Evolutionary conservation across 2,888 invertebrate species (phyloP), one percentile per base, ranked within the genome.

Genomic region (Leucophora obtusa): DNA sequence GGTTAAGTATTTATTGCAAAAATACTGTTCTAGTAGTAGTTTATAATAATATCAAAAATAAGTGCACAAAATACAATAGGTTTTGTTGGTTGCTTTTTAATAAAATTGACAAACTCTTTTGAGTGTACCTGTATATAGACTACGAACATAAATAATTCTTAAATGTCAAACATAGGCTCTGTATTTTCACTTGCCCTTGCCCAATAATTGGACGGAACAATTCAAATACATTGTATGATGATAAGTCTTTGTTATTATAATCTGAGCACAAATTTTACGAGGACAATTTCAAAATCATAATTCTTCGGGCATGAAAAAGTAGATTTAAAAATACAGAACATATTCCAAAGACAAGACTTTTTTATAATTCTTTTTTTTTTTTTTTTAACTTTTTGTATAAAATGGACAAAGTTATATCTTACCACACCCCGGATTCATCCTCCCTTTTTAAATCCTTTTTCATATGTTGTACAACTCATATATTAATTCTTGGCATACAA

Each of bases 401-500:
- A 59, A 38, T 59, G 53, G 59, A 54, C 54, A 71, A 43, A 66
- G 51, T 60, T 60, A 24, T 56, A 54, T n/a, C 14, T 15, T 58
- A 14, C 21, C 50, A 50, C 8, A 24, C 9, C 15, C 28, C 47
- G 9, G 53, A 33, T 54, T 38, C 38, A 54, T 18, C 21, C 54
- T 17, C 43, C 3, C 43, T n/a, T 14, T 1, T 33, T 4, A 6
- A 54, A 51, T 21, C 53, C 14, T 28, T 33, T 1, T 38, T 53
- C 68, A 73, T 81, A 60, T 76, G 54, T 73, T 68, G 47, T 15
- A 33, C 28, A 24, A 56, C 60, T 51, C 38, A 66, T 24, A 75
- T 68, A 68, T 77, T 56, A 65, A 74, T 81, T 81, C 70, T 78
- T 80, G 63, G 24, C 60, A 53, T 69, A 50, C 51, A 77, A 38